These are phyloP conservation scores for Diarsia brunnea DNA, from an alignment of 2,888 invertebrate species.

Conservation along the genomic window DNA sequence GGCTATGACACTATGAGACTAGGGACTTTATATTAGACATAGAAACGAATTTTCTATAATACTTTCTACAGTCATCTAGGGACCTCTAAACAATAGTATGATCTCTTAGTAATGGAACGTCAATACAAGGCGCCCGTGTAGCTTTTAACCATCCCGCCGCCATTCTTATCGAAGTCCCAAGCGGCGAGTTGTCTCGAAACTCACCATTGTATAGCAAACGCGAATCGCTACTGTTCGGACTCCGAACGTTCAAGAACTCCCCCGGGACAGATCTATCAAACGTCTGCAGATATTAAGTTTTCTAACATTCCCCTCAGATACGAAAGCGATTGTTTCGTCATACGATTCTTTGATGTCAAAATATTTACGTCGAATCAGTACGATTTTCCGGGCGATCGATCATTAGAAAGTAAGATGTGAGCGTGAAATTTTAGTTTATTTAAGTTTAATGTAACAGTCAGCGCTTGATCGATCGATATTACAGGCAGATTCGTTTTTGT, in stretches of 20 bases:
- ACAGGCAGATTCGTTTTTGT: conserved; percentile 64
- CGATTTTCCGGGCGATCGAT: conserved; percentile 88
- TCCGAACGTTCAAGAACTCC: conserved; percentile 69
- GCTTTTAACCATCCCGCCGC: conserved; percentile 40
- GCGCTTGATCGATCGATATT: conserved; percentile 63
- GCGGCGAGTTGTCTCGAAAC: conserved; percentile 72
- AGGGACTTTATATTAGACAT: background rate
- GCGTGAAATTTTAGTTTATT: conserved; percentile 87
- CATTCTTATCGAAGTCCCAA: conserved; percentile 67
- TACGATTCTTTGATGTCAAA: conserved; percentile 87
- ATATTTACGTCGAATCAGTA: conserved; percentile 86
- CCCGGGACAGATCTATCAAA: conserved; percentile 88
- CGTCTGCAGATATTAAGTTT: conserved; percentile 83
- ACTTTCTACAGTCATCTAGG: conserved; percentile 9
- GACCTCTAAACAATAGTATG: conserved; percentile 29
- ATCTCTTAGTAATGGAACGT: conserved; percentile 23
- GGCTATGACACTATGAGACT: background rate
- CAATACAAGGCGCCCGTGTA: conserved; percentile 22
- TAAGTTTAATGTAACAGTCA: conserved; percentile 77
- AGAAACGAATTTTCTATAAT: background rate
- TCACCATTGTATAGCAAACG: conserved; percentile 72
- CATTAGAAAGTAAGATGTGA: conserved; percentile 82
- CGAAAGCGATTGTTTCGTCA: conserved; percentile 88
- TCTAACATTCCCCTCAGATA: conserved; percentile 81
- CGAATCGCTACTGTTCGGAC: conserved; percentile 80